Conservation (phyloP, 1,140 invertebrate genomes). For the Pachypsylla venusta region DNA sequence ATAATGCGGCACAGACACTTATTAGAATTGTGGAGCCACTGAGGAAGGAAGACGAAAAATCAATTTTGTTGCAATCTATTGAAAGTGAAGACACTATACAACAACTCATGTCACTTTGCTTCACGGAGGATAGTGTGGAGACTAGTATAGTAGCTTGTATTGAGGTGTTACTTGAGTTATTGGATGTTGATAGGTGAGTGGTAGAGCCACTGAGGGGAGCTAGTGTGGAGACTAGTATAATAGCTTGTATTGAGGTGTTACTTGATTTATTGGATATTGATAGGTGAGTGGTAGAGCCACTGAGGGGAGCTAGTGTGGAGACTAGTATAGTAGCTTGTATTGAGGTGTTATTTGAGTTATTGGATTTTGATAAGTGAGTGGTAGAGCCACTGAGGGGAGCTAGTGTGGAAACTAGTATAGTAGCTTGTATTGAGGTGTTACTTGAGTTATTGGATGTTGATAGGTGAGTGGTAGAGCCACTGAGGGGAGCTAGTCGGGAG, state of each 20-base stretch:
- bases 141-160: not conserved
- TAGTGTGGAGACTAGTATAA: not conserved
- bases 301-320: too few species aligned
- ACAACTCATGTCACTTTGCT: too few species aligned
- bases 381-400: not conserved
- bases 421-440: not conserved
- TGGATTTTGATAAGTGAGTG: too few species aligned
- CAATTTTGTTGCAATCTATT: not conserved
- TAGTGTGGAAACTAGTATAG: not conserved
- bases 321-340: too few species aligned
- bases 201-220: not conserved
- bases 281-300: conserved; percentile 1
- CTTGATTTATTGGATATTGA: not conserved
- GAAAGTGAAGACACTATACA: not conserved
- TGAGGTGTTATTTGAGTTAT: too few species aligned
- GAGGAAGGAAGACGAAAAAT: not conserved
- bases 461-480: too few species aligned
- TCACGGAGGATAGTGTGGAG: too few species aligned
- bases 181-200: conserved; percentile 4
- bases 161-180: not conserved
- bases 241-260: not conserved
- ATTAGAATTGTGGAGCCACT: not conserved
- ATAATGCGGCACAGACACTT: conserved; percentile 64
- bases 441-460: not conserved
- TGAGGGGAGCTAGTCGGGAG: not conserved